Conservation (phyloP, 2,888 invertebrate genomes). For the Troglohyphantes excavatus region DNA sequence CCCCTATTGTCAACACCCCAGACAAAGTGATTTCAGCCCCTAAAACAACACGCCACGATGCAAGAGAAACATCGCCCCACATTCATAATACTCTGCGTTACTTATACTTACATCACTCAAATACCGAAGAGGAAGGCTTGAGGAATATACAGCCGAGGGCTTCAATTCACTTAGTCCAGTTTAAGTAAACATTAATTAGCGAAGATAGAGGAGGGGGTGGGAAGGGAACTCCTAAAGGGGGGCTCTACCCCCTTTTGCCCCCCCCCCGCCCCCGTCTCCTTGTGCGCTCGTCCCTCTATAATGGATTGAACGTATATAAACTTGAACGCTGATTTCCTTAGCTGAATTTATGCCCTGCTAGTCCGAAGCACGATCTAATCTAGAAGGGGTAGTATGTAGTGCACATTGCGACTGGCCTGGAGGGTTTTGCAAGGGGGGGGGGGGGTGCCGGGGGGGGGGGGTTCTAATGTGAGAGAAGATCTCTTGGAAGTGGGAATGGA, state of each 20-base stretch:
- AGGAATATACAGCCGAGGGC: constrained; percentile 53
- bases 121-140: constrained; percentile 27
- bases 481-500: constrained; percentile 3
- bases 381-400: not conserved
- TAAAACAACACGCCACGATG: constrained; percentile 44
- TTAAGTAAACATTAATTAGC: constrained; percentile 78
- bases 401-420: not conserved
- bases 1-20: constrained; percentile 14
- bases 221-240: not conserved
- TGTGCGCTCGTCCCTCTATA: constrained; percentile 32
- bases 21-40: constrained; percentile 14
- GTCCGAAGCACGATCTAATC: constrained; percentile 36
- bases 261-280: constrained; percentile 18
- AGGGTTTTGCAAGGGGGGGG: constrained; percentile 24
- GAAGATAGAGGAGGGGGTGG: constrained; percentile 40
- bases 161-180: constrained; percentile 75
- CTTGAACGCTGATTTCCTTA: constrained; percentile 66
- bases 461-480: constrained; percentile 40
- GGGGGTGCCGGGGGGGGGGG: no score
- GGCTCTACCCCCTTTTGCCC: not conserved
- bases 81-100: constrained; percentile 46
- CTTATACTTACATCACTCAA: constrained; percentile 71
- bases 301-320: constrained; percentile 63
- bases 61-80: constrained; percentile 5
- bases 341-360: constrained; percentile 57